Percentiles rank a stretch among this genome's conserved stretches.
These are phyloP conservation scores for Pao palembangensis DNA, from an alignment of 2,113 vertebrate genomes.

Conservation along the genomic window DNA sequence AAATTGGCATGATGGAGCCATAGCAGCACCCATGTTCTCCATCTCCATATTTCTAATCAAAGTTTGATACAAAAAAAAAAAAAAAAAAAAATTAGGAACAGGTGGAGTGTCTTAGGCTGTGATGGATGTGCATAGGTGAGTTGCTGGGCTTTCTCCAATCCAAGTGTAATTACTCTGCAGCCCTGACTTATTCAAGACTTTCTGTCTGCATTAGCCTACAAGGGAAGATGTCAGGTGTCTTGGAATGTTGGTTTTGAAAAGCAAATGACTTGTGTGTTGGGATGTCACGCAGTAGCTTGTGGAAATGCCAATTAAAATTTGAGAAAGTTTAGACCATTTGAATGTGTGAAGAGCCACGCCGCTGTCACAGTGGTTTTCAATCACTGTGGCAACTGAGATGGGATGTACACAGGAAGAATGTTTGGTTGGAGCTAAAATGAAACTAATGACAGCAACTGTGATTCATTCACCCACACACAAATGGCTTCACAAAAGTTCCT, in stretches of 20 bases:
- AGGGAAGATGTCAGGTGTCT: conserved; percentile 5
- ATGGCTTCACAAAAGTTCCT: conserved; percentile 6
- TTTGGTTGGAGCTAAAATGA: background rate
- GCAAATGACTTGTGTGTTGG: conserved; percentile 6
- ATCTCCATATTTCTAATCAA: conserved; percentile 46
- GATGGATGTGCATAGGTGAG: conserved; percentile 57
- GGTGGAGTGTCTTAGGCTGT: conserved; percentile 37
- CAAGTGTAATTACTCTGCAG: conserved; percentile 51
- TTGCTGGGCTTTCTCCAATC: conserved; percentile 33
- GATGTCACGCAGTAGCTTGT: background rate
- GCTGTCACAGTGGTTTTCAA: conserved; percentile 3
- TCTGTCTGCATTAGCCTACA: conserved; percentile 34
- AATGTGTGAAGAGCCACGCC: conserved; percentile 18
- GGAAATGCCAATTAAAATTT: background rate
- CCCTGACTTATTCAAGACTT: conserved; percentile 60
- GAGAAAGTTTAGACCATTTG: background rate
- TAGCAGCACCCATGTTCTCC: conserved; percentile 5
- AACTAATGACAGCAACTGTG: conserved; percentile 5
- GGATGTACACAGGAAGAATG: conserved; percentile 8
- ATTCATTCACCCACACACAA: conserved; percentile 4
- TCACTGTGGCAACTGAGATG: background rate
- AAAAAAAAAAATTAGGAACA: conserved; percentile 36
- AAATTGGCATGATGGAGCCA: conserved; percentile 33
- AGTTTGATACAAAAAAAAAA: conserved; percentile 36
- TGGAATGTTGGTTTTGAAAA: conserved; percentile 1